Evolutionary conservation across 1,140 invertebrate species (phyloP), one percentile per base, ranked within the genome.

Genomic region (Whitmania pigra): DNA sequence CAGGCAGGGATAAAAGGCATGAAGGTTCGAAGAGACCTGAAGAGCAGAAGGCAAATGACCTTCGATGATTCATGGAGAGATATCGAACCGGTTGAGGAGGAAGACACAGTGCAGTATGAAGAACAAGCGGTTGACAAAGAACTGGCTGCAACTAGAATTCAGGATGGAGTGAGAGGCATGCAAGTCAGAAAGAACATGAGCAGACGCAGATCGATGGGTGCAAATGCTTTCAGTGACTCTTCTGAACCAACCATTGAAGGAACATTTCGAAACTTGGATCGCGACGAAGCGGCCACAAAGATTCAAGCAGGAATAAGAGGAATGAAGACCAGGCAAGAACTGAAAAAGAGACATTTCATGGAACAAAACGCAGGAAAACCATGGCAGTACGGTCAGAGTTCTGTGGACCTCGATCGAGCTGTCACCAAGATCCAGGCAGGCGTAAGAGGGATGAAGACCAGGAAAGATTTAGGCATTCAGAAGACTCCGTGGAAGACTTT

Each of bases 111-210:
- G 55, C 31, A 71, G 13, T 22, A 67, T 9, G 27, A 22, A 13
- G 4, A 25, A 36, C 29, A 57, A 63, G 82, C 82, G 67, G 83
- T 83, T 9, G 91, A 93, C 76, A 83, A 94, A 74, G 89, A 88
- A 80, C 83, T 90, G 79, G 93, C 92, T 13, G 92, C 92, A 27
- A 89, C 88, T 54, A 93, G 92, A 85, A 94, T 94, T 78, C 92
- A 95, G 82, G 90, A 91, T 2, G 90, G 91, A 57, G 94, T 94
- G 85, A 86, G 91, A 75, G 91, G 92, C 66, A 91, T 93, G 83
- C 89, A 92, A 86, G 87, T 88, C 57, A 87, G 90, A 79, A 92
- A 92, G 82, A 89, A 91, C 78, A 85, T 87, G 75, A 86, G 87
- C 54, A 36, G 31, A 18, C 69, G 66, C 67, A 70, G 71, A 54